These are phyloP conservation scores for Sussaba pulchella DNA, from an alignment of 2,888 invertebrate species.

Conservation along the genomic window DNA sequence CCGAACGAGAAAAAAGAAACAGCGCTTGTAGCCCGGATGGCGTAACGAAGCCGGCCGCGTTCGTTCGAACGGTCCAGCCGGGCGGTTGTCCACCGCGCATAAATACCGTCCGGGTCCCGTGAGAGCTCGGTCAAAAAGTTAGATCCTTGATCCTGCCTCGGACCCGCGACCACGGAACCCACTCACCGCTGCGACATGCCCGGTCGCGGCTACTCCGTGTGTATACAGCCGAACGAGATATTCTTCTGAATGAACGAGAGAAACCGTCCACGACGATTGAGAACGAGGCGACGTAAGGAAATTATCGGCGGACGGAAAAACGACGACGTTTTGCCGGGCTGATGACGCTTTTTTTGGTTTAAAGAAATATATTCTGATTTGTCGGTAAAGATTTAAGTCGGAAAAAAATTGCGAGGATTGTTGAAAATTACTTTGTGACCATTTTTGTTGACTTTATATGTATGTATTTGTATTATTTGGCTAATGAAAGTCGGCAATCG, in stretches of 20 bases:
- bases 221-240: conserved; percentile 30
- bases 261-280: conserved; percentile 27
- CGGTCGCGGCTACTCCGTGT: conserved; percentile 12
- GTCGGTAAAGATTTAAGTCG: too few relatives aligned
- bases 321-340: too few relatives aligned
- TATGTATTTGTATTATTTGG: too few relatives aligned
- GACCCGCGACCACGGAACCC: conserved; percentile 21
- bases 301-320: not conserved
- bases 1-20: conserved; percentile 75
- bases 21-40: conserved; percentile 80
- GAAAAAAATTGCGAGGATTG: too few relatives aligned
- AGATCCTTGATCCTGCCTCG: conserved; percentile 69
- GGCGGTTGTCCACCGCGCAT: conserved; percentile 63
- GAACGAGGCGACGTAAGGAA: conserved; percentile 9
- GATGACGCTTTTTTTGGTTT: too few relatives aligned
- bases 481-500: too few relatives aligned
- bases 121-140: conserved; percentile 76
- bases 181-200: conserved; percentile 34
- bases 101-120: conserved; percentile 72
- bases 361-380: too few relatives aligned
- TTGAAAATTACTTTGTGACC: too few relatives aligned
- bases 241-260: conserved; percentile 64
- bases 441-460: too few relatives aligned
- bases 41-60: conserved; percentile 80
- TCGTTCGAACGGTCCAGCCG: conserved; percentile 46